Evolutionary conservation across 2,797 vertebrate species (phyloP), one percentile per base, ranked within the genome.

Genomic region (Poeciliopsis gracilis): DNA sequence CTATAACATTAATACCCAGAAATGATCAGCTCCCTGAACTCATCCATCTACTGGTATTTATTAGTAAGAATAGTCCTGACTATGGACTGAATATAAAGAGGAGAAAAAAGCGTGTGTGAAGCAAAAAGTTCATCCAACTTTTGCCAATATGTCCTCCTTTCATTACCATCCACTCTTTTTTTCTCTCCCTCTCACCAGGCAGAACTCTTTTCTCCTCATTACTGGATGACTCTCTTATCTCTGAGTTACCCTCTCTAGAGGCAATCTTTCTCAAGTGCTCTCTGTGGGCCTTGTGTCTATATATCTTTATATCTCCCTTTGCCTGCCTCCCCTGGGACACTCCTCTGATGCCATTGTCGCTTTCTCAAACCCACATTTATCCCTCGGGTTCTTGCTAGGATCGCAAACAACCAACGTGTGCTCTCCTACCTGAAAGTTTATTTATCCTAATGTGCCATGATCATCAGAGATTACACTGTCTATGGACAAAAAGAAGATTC

Each of bases 1-100:
- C 79, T 84, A 86, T 90, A 88, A 90, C 92, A 89, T 90, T 87
- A 90, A 90, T 72, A 86, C 78, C 78, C 71, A 45, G 74, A 84
- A 84, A 91, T 90, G 82, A 92, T 86, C 85, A 90, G 89, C 84
- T 86, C 79, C 46, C 57, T 75, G 38, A 83, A 89, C 77, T 86
- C 77, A 84, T 88, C 83, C 85, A 79, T 87, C 79, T 84, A 47
- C 77, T 75, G 20, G 63, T 76, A 83, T 90, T 90, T 90, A 84
- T 87, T 79, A 73, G 57, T 3, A 8, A 72, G 61, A 11, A 49
- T 78, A 46, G 75, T 86, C 28, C 78, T 73, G 81, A 86, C 73
- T 51, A 43, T 20, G 2, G 55, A 23, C 47, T 69, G 20, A 73
- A n/a, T 61, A 41, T 49, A 53, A 79, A 75, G 75, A 81, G 53